These are phyloP conservation scores for Huso huso DNA, from an alignment of 2,797 vertebrate genomes.

Conservation along the genomic window DNA sequence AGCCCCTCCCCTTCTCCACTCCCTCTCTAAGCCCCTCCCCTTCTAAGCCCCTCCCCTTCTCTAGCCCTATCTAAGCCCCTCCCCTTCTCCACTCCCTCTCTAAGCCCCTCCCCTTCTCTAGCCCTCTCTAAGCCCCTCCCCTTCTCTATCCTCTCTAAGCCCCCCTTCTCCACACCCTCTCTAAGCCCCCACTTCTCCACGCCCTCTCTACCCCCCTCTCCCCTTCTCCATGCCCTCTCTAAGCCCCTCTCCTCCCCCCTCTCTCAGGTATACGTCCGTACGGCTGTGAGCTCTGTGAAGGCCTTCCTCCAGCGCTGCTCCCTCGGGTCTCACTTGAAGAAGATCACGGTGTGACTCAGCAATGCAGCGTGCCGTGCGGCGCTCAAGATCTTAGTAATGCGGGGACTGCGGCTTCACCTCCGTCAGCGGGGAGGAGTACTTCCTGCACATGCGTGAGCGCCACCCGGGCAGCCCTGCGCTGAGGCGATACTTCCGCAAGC, in stretches of 20 bases:
- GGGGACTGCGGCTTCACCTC: conserved; percentile 83
- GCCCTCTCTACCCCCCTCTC: no score
- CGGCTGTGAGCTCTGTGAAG: conserved; percentile 75
- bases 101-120: no score
- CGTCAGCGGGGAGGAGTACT: conserved; percentile 65
- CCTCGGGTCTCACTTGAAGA: conserved; percentile 79
- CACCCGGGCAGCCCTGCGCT: conserved; percentile 54
- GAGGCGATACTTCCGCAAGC: conserved; percentile 56
- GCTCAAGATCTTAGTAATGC: conserved; percentile 81
- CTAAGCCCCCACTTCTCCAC: no score
- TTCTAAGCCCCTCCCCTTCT: no score
- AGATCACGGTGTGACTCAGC: conserved; percentile 76
- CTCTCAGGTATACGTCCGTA: conserved; percentile 76
- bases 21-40: no score
- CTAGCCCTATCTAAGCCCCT: no score
- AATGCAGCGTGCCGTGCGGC: conserved; percentile 74
- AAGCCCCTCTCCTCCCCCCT: not conserved
- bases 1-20: no score
- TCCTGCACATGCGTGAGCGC: conserved; percentile 62
- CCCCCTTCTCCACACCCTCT: no score
- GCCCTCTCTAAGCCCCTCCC: no score
- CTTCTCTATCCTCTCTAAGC: no score
- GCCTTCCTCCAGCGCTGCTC: conserved; percentile 86
- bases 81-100: no score
- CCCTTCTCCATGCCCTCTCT: no score